These are phyloP conservation scores for Hyalella azteca DNA, from an alignment of 2,888 invertebrate species.

Conservation along the genomic window DNA sequence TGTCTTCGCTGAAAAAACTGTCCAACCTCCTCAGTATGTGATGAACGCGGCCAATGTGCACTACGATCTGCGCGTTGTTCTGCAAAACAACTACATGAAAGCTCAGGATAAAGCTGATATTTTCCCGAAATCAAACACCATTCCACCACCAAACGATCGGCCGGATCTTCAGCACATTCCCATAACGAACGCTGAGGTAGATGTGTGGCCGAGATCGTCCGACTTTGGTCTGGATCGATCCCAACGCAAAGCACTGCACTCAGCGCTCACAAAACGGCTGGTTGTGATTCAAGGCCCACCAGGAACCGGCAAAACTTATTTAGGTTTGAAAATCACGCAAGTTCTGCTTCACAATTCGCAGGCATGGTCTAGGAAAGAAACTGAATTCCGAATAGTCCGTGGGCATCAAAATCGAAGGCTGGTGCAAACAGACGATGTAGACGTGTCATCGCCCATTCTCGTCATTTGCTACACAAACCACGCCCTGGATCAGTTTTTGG, in stretches of 20 bases:
- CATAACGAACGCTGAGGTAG: not conserved
- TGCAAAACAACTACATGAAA: not conserved
- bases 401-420: not conserved
- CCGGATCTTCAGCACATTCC: not conserved
- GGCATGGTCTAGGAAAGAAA: slow-evolving; percentile 63
- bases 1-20: slow-evolving; percentile 65
- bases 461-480: slow-evolving; percentile 85
- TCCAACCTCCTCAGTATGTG: slow-evolving; percentile 64
- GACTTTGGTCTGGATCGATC: slow-evolving; percentile 70
- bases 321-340: slow-evolving; percentile 77
- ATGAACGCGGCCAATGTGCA: not conserved
- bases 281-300: slow-evolving; percentile 77
- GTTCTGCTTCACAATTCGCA: slow-evolving; percentile 67
- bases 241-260: slow-evolving; percentile 73
- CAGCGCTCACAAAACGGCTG: slow-evolving; percentile 75
- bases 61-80: slow-evolving; percentile 40
- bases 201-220: slow-evolving; percentile 66
- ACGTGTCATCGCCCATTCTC: slow-evolving; percentile 68
- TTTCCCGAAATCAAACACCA: not conserved
- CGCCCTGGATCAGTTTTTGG: slow-evolving; percentile 83
- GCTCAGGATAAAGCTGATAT: not conserved
- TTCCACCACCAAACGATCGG: not conserved
- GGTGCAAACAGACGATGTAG: not conserved
- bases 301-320: slow-evolving; percentile 68
- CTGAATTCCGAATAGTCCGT: slow-evolving; percentile 60